Evolutionary conservation across 2,888 invertebrate genomes (phyloP).

Genomic region (Listrodromus nycthemerus): DNA sequence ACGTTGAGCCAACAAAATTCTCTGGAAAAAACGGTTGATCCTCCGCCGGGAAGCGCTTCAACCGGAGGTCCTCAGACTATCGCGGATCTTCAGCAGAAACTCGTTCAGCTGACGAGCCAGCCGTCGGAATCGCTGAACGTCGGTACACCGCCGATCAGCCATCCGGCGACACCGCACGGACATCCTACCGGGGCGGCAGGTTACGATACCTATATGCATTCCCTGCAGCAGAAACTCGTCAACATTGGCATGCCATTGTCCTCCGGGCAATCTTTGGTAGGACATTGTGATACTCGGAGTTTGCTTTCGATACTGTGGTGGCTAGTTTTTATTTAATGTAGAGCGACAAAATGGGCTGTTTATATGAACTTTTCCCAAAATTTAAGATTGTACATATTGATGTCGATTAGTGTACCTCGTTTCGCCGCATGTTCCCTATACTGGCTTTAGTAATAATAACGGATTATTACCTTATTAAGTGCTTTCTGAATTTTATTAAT

Average conservation of each 20-base stretch:
- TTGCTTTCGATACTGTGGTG: no score
- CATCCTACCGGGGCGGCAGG: constrained; percentile 84
- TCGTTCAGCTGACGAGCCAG: constrained; percentile 86
- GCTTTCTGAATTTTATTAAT: no score
- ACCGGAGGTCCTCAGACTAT: constrained; percentile 84
- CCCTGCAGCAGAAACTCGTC: constrained; percentile 89
- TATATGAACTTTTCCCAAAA: no score
- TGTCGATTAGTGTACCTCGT: no score
- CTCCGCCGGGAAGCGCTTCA: constrained; percentile 45
- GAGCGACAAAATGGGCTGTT: no score
- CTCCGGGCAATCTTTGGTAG: constrained; percentile 75
- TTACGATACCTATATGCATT: constrained; percentile 89
- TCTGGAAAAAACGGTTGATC: constrained; percentile 78
- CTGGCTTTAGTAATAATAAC: no score
- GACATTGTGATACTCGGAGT: neutral
- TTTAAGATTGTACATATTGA: no score
- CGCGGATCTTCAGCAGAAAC: constrained; percentile 87
- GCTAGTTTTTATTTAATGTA: no score
- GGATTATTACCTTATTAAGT: no score
- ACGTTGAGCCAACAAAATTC: constrained; percentile 83
- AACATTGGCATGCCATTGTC: constrained; percentile 81
- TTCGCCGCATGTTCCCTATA: no score
- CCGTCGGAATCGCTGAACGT: constrained; percentile 83
- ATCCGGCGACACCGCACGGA: constrained; percentile 88
- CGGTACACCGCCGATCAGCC: constrained; percentile 85